phyloP scores from a whole-genome alignment of 2,113 vertebrate species.

The Carettochelys insculpta region DNA sequence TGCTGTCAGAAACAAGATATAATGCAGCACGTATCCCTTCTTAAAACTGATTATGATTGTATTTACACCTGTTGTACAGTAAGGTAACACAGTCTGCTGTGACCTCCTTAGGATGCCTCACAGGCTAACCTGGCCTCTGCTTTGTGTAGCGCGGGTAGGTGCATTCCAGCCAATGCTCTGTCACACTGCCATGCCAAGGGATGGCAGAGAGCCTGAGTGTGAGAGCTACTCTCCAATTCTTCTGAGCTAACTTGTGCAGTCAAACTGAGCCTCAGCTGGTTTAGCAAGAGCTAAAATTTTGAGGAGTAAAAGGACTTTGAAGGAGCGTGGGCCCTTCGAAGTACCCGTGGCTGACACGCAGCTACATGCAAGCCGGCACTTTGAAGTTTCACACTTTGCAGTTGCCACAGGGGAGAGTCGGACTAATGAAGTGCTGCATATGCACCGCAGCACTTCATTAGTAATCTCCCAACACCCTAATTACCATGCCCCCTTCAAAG shows the following conservation, averaged over 20 bases:
- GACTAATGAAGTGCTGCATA: too few species aligned
- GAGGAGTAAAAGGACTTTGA: too few species aligned
- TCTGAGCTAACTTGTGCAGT: neutral
- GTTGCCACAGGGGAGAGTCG: too few species aligned
- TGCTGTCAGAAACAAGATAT: neutral
- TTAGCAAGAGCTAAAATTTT: too few species aligned
- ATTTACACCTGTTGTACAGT: neutral
- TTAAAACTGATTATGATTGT: neutral
- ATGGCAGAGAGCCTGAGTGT: neutral
- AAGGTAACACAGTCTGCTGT: neutral
- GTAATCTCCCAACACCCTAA: too few species aligned
- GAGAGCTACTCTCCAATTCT: neutral
- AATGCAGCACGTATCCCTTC: neutral
- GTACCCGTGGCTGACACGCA: too few species aligned
- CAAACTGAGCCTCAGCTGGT: neutral
- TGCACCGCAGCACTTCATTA: too few species aligned
- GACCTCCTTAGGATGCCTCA: neutral
- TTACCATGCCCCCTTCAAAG: too few species aligned
- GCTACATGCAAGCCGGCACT: too few species aligned
- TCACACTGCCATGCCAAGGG: neutral
- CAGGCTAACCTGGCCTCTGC: neutral
- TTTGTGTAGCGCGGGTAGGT: neutral
- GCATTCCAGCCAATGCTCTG: neutral
- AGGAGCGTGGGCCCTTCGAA: too few species aligned
- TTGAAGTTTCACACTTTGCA: too few species aligned